Percentiles rank a stretch among this genome's conserved stretches.
phyloP scores from a whole-genome alignment of 2,797 vertebrate genomes.

The Hozukius guyotensis region DNA sequence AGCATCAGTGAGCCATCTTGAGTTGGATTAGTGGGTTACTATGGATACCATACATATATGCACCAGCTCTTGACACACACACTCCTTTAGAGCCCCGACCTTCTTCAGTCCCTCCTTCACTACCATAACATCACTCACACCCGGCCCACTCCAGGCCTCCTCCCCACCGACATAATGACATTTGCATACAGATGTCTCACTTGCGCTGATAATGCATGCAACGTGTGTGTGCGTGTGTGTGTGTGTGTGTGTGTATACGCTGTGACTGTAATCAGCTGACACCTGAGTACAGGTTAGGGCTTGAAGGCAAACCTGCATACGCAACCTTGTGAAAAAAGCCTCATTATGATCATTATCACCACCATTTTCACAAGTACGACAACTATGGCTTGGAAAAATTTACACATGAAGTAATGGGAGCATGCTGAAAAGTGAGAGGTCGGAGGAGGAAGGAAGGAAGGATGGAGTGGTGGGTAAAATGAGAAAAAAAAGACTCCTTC shows the following conservation, averaged over 20 bases:
- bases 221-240: not conserved
- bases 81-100: conserved; percentile 59
- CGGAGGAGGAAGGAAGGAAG: not conserved
- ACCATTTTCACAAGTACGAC: conserved; percentile 45
- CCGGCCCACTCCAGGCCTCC: conserved; percentile 43
- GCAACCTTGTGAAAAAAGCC: conserved; percentile 39
- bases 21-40: conserved; percentile 62
- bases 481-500: conserved; percentile 8
- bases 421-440: conserved; percentile 27
- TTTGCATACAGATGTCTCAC: conserved; percentile 95
- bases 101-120: conserved; percentile 69
- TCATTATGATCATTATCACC: conserved; percentile 56
- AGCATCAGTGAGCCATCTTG: conserved; percentile 47
- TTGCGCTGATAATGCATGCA: conserved; percentile 64
- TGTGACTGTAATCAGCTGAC: conserved; percentile 68
- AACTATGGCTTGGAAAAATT: conserved; percentile 20
- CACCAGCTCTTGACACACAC: conserved; percentile 61
- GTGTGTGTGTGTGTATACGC: not conserved
- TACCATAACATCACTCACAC: conserved; percentile 71
- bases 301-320: conserved; percentile 33
- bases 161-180: conserved; percentile 71
- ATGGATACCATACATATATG: conserved; percentile 64
- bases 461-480: conserved; percentile 25
- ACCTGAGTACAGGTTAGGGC: conserved; percentile 46
- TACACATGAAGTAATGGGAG: not conserved